phyloP scores from a whole-genome alignment of 2,797 vertebrate genomes.

The Manis pentadactyla region DNA sequence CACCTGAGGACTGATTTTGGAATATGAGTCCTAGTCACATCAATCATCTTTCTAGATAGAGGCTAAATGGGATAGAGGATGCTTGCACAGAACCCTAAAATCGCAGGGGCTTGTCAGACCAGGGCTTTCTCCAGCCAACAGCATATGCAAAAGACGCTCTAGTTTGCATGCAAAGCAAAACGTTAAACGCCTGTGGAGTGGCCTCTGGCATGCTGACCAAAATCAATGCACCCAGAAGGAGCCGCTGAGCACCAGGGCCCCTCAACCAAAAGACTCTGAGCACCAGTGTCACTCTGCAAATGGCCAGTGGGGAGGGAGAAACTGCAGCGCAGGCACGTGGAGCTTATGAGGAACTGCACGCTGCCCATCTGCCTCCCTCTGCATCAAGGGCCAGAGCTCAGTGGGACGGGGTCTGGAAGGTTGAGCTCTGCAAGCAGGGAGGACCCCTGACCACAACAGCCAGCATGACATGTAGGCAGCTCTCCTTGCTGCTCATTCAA shows the following conservation, averaged over 20 bases:
- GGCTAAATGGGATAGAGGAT: not conserved
- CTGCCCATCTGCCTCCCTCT: not conserved
- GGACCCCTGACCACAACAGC: not conserved
- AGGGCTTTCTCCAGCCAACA: not conserved
- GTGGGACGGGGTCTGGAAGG: too few species aligned
- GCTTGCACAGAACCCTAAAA: not conserved
- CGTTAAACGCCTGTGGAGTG: not conserved
- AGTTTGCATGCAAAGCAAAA: not conserved
- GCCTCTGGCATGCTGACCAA: fast-evolving
- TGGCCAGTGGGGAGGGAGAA: too few species aligned
- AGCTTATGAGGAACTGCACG: fast-evolving
- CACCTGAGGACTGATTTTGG: fast-evolving
- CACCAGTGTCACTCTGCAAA: not conserved
- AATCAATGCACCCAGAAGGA: fast-evolving
- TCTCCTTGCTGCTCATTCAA: not conserved
- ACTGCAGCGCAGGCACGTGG: fast-evolving
- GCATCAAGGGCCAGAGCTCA: not conserved
- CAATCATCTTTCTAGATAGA: not conserved
- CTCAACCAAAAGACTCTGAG: not conserved
- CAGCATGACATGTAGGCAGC: not conserved
- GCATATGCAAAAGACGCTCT: not conserved
- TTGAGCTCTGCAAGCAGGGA: not conserved
- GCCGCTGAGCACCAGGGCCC: fast-evolving
- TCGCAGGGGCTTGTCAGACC: too few species aligned
- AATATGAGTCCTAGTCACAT: fast-evolving